Percentiles rank a stretch among this genome's conserved stretches.
Evolutionary conservation across 2,888 invertebrate species (phyloP).

Genomic region (Caenorhabditis doughertyi): DNA sequence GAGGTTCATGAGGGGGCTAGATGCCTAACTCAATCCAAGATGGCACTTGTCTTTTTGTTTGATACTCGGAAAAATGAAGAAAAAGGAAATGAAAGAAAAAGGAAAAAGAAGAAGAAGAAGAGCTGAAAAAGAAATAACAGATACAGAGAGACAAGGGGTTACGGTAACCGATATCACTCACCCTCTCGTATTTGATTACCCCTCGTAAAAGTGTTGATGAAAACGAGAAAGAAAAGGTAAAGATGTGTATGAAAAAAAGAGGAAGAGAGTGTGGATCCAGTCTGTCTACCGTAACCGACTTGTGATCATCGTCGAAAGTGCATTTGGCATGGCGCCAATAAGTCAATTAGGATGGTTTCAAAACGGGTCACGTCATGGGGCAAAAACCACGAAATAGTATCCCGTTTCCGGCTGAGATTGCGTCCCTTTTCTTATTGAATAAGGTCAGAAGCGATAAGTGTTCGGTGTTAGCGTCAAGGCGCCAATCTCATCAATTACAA

Average conservation of each 20-base stretch:
- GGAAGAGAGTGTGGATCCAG: conserved; percentile 30
- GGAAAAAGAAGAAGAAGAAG: not conserved
- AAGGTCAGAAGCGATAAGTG: conserved; percentile 38
- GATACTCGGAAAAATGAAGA: conserved; percentile 1
- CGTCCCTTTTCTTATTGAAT: conserved; percentile 4
- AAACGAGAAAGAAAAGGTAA: conserved; percentile 15
- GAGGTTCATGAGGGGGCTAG: conserved; percentile 38
- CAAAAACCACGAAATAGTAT: conserved; percentile 24
- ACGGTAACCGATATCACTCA: conserved; percentile 42
- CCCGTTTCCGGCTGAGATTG: conserved; percentile 26
- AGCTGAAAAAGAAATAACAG: not conserved
- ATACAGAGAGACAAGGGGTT: conserved; percentile 1
- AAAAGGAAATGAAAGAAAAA: not conserved
- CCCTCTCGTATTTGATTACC: conserved; percentile 26
- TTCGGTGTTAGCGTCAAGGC: conserved; percentile 39
- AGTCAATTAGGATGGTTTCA: conserved; percentile 15
- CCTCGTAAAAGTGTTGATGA: conserved; percentile 36
- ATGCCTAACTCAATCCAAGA: conserved; percentile 48
- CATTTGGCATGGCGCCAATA: conserved; percentile 56
- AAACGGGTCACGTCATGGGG: conserved; percentile 53
- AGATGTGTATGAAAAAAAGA: conserved; percentile 9
- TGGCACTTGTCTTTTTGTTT: conserved; percentile 42
- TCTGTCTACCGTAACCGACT: conserved; percentile 59
- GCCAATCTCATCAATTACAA: conserved; percentile 44
- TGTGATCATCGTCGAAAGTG: conserved; percentile 41